phyloP scores from a whole-genome alignment of 2,888 invertebrate genomes.

The Pseudococcus viburni region DNA sequence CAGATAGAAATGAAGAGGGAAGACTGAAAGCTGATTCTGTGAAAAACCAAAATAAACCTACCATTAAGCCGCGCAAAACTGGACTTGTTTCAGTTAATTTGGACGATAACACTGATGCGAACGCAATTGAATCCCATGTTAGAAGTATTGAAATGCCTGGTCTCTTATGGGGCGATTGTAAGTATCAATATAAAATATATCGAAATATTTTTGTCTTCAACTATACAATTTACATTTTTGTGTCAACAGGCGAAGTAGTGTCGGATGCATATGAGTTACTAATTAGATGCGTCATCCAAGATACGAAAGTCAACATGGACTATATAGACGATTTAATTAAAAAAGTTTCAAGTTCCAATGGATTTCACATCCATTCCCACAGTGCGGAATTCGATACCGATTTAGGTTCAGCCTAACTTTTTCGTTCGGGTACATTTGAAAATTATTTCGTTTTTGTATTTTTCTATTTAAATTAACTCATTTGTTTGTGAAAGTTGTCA shows the following conservation, averaged over 20 bases:
- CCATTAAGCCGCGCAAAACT: slow-evolving; percentile 91
- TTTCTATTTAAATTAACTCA: slow-evolving; percentile 23
- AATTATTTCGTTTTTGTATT: slow-evolving; percentile 47
- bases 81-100: slow-evolving; percentile 98
- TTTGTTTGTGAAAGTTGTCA: slow-evolving; percentile 48
- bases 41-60: slow-evolving; percentile 95
- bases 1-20: slow-evolving; percentile 87
- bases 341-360: no score
- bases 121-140: slow-evolving; percentile 85
- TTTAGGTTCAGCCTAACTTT: no score
- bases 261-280: slow-evolving; percentile 96
- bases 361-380: no score
- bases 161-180: slow-evolving; percentile 93
- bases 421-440: slow-evolving; percentile 4
- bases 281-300: slow-evolving; percentile 95
- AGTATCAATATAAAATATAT: slow-evolving; percentile 70
- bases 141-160: slow-evolving; percentile 91
- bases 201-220: not conserved
- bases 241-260: slow-evolving; percentile 82
- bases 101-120: slow-evolving; percentile 89
- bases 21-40: slow-evolving; percentile 92
- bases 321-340: no score
- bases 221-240: not conserved
- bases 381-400: no score
- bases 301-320: slow-evolving; percentile 95